These are phyloP conservation scores for Drosophila subobscura DNA, from an alignment of 1,140 invertebrate species.

Conservation along the genomic window DNA sequence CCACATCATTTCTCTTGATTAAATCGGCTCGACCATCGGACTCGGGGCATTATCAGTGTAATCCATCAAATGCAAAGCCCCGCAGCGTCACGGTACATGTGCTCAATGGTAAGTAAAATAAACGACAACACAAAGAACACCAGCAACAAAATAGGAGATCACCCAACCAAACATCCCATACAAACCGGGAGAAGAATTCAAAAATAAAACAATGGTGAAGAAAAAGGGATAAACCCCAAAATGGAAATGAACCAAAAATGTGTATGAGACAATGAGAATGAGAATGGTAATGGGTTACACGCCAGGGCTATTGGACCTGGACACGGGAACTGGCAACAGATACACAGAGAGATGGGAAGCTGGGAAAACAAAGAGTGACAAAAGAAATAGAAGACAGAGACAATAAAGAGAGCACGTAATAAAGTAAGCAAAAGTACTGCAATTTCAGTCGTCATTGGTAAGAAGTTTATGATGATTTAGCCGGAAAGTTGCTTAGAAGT, in stretches of 20 bases:
- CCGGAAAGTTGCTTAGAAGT: too few relatives aligned
- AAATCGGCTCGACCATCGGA: constrained; percentile 90
- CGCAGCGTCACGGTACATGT: constrained; percentile 95
- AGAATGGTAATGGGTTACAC: constrained; percentile 34
- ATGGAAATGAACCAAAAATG: constrained; percentile 32
- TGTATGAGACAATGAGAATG: constrained; percentile 29
- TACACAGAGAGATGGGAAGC: not conserved
- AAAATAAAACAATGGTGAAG: constrained; percentile 36
- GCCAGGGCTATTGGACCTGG: constrained; percentile 11
- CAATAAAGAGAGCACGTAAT: too few relatives aligned
- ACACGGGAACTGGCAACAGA: not conserved
- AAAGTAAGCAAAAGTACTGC: too few relatives aligned
- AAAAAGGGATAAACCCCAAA: constrained; percentile 6
- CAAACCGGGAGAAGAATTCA: too few relatives aligned
- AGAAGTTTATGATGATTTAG: too few relatives aligned
- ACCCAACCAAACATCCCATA: too few relatives aligned
- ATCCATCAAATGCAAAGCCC: constrained; percentile 93
- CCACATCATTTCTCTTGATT: constrained; percentile 91
- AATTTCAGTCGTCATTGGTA: too few relatives aligned
- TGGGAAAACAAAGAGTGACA: constrained; percentile 20
- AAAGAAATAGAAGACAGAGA: constrained; percentile 13
- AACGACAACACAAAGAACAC: constrained; percentile 59
- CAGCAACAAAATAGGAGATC: constrained; percentile 46
- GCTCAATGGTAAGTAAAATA: constrained; percentile 91
- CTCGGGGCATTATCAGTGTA: constrained; percentile 91